Percentiles rank a stretch among this genome's conserved stretches.
phyloP scores from a whole-genome alignment of 2,888 invertebrate species.

The Blastobasis lacticolella region DNA sequence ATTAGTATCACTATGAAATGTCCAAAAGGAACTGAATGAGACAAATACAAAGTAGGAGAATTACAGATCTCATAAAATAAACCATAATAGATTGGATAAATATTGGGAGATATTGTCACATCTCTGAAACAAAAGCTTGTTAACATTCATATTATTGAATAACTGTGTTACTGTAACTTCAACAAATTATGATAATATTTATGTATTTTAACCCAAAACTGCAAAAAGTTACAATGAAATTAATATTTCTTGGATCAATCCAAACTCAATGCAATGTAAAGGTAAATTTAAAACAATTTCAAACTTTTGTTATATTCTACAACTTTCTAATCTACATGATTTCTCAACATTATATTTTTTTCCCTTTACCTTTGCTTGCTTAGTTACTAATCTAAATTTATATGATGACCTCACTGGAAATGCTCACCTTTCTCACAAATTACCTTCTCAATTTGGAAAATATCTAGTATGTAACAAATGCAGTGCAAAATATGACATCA shows the following conservation, averaged over 20 bases:
- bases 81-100: background rate
- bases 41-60: slow-evolving; percentile 12
- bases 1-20: slow-evolving; percentile 67
- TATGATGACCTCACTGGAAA: slow-evolving; percentile 4
- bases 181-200: no score
- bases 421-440: slow-evolving; percentile 11
- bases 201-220: no score
- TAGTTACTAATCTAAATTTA: slow-evolving; percentile 3
- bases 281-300: no score
- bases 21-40: slow-evolving; percentile 58
- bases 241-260: no score
- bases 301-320: background rate
- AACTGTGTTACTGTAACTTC: no score
- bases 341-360: slow-evolving; percentile 2
- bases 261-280: no score
- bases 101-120: background rate
- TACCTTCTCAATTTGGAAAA: slow-evolving; percentile 11
- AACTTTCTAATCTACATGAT: background rate
- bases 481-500: slow-evolving; percentile 19
- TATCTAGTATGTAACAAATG: slow-evolving; percentile 21
- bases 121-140: background rate
- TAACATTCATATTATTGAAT: background rate
- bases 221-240: no score
- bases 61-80: slow-evolving; percentile 29
- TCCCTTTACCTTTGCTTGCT: slow-evolving; percentile 10